Conservation (phyloP, 2,113 vertebrate genomes). For the Hyperopisus bebe region DNA sequence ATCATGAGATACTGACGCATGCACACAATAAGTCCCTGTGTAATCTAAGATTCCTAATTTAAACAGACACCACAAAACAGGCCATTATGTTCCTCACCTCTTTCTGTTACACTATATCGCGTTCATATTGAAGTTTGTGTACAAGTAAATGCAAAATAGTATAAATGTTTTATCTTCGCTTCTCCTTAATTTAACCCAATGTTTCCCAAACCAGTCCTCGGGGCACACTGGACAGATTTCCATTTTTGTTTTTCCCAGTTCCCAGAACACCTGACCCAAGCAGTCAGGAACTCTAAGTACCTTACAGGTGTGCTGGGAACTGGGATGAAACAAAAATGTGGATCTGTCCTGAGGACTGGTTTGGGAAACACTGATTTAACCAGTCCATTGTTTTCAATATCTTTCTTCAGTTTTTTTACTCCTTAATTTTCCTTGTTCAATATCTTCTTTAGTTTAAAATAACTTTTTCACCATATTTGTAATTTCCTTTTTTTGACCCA, state of each 20-base stretch:
- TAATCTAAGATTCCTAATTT: not conserved
- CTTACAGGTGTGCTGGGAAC: not conserved
- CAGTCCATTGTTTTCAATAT: not conserved
- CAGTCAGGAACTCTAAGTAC: not conserved
- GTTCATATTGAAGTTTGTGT: not conserved
- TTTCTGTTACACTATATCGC: not conserved
- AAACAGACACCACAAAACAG: not conserved
- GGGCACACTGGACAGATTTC: not conserved
- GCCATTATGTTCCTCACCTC: not conserved
- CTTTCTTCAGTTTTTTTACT: not conserved
- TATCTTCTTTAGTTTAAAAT: constrained; percentile 22
- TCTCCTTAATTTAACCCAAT: not conserved
- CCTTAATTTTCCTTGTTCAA: not conserved
- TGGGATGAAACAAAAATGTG: not conserved
- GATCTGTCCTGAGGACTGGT: not conserved
- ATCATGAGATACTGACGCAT: not conserved
- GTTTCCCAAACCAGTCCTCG: not conserved
- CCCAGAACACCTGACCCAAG: not conserved
- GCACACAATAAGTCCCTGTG: not conserved
- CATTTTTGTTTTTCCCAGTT: not conserved
- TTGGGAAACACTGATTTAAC: not conserved
- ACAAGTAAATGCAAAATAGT: not conserved
- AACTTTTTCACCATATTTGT: not conserved
- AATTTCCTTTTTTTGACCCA: constrained; percentile 31
- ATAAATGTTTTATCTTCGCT: not conserved